Evolutionary conservation across 1,140 invertebrate species (phyloP), one percentile per base, ranked within the genome.

Genomic region (Trichoplusia ni): DNA sequence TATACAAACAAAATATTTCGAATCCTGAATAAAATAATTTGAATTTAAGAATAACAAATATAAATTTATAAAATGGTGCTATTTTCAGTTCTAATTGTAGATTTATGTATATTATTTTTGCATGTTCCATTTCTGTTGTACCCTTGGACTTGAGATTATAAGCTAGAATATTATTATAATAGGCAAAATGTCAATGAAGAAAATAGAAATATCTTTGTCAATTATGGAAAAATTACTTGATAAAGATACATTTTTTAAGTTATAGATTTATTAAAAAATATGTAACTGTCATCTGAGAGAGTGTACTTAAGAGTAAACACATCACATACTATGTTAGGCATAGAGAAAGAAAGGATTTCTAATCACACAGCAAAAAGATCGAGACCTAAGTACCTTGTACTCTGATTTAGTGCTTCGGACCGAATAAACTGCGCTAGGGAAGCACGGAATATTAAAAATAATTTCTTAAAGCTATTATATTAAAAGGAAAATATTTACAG

Each of bases 361-460:
- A 27, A 23, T 27, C 11, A 33, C 18, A 13, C n/a, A 11, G 29
- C 16, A 13, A 16, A 7, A 18, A 51, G 6, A 33, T 21, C 25
- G 47, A 51, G 29, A 51, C 37, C 54, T 67, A 63, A 64, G 65
- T 73, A 73, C 68, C 53, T 77, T 74, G 71, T 77, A 74, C 67
- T 66, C 42, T 31, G 21, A 37, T 59, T 31, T 68, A 63, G 67
- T 59, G 53, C 31, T 71, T 35, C 40, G 44, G 29, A 49, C 42
- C 29, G 18, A 60, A 46, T 21, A 25, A 60, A 51, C 51, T 42
- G 49, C 49, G 42, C 40, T 42, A 62, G 31, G 31, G 44, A 58
- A 31, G 25, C 8, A 38, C 40, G 5, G 21, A 40, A 31, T 4
- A 19, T 19, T 29, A 58, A 58, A 58, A 58, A 58, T 21, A 58